A percentile compares a stretch with the other conserved stretches of the same genome.
These are phyloP conservation scores for Volucella zonaria DNA, from an alignment of 2,888 invertebrate genomes.

Conservation along the genomic window DNA sequence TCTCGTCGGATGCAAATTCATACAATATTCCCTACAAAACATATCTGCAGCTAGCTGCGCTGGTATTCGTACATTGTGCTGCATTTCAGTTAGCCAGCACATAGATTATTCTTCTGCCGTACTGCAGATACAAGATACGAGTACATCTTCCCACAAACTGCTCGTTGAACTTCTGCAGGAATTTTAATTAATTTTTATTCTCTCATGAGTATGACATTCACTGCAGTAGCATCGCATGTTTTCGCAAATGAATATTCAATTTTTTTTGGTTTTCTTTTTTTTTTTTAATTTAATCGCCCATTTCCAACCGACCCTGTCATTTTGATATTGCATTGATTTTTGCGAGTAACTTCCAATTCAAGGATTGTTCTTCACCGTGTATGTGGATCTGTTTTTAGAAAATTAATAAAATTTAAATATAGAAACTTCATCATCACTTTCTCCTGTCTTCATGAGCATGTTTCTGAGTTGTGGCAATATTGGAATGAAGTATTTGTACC, in stretches of 20 bases:
- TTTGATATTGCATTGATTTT: conserved; percentile 44
- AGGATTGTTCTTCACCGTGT: conserved; percentile 4
- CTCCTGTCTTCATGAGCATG: not conserved
- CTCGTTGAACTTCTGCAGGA: conserved; percentile 38
- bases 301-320: not conserved
- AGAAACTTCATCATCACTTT: conserved; percentile 16
- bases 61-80: not conserved
- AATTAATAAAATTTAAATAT: conserved; percentile 30
- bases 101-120: conserved; percentile 42
- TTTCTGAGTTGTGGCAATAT: conserved; percentile 9
- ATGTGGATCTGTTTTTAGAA: conserved; percentile 18
- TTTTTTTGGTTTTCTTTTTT: too few relatives aligned
- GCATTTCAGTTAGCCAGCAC: conserved; percentile 6
- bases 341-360: conserved; percentile 34
- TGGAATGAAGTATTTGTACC: conserved; percentile 18
- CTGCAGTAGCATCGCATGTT: conserved; percentile 33
- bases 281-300: conserved; percentile 47
- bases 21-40: too few relatives aligned
- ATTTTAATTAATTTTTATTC: conserved; percentile 67
- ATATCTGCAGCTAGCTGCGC: too few relatives aligned
- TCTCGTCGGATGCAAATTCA: too few relatives aligned
- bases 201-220: conserved; percentile 35
- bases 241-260: conserved; percentile 57
- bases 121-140: conserved; percentile 42
- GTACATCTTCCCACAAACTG: conserved; percentile 40